These are phyloP conservation scores for Heterohyrax brucei DNA, from an alignment of 2,797 vertebrate species.

Conservation along the genomic window DNA sequence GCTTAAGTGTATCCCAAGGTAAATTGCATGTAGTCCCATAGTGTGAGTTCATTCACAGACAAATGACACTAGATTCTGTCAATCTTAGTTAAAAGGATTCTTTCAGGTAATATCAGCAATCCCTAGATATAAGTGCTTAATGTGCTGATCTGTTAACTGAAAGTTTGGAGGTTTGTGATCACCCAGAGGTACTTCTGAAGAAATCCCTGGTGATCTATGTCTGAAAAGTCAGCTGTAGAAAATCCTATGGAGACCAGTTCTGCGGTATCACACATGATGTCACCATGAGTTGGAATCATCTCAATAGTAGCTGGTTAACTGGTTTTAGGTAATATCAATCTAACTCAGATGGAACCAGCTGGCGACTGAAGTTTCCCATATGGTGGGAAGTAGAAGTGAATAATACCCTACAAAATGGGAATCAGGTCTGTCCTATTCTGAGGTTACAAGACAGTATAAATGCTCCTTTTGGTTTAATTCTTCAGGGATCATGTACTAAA, in stretches of 20 bases:
- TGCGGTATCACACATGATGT: no score
- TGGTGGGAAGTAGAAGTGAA: not conserved
- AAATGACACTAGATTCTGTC: not conserved
- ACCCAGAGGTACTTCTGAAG: not conserved
- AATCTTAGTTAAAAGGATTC: not conserved
- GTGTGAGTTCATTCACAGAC: not conserved
- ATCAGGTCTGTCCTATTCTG: not conserved
- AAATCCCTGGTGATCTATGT: not conserved
- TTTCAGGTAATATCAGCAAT: not conserved
- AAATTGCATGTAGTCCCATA: not conserved
- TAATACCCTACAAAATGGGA: rapidly evolving
- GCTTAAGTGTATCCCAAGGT: not conserved
- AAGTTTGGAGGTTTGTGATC: not conserved
- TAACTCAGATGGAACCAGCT: not conserved
- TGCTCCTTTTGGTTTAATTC: not conserved
- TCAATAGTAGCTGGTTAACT: not conserved
- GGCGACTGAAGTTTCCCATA: not conserved
- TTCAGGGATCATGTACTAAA: not conserved
- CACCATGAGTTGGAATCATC: not conserved
- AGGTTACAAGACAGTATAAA: not conserved
- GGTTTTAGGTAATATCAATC: no score
- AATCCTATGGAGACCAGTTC: not conserved
- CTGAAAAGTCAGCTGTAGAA: not conserved
- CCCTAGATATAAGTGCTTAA: not conserved
- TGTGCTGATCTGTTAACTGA: not conserved